phyloP scores from a whole-genome alignment of 2,797 vertebrate genomes.

The Enoplosus armatus region DNA sequence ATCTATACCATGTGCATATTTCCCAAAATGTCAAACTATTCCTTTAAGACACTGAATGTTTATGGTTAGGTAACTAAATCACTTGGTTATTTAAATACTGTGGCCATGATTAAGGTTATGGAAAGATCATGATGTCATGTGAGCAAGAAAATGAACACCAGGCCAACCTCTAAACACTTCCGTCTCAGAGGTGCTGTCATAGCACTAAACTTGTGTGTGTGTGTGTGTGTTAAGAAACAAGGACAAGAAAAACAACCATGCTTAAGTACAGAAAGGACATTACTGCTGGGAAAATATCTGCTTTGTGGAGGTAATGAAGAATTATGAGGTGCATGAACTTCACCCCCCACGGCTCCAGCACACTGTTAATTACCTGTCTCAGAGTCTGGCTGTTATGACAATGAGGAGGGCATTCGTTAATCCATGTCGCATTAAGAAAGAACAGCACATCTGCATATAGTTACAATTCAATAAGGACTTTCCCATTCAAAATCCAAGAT shows the following conservation, averaged over 20 bases:
- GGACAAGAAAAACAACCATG: not conserved
- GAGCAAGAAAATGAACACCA: not conserved
- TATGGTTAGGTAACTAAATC: not conserved
- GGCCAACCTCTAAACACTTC: not conserved
- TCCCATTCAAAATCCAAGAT: slow-evolving; percentile 8
- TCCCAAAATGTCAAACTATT: not conserved
- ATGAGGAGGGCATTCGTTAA: slow-evolving; percentile 49
- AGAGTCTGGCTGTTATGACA: slow-evolving; percentile 47
- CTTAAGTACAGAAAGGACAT: slow-evolving; percentile 25
- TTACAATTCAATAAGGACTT: slow-evolving; percentile 13
- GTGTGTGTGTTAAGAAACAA: not conserved
- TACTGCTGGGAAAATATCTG: slow-evolving; percentile 65
- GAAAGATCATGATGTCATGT: not conserved
- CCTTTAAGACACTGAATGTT: not conserved
- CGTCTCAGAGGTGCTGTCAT: not conserved
- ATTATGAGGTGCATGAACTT: slow-evolving; percentile 69
- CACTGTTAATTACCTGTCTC: slow-evolving; percentile 75
- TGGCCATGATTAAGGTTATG: not conserved
- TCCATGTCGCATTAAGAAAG: slow-evolving; percentile 33
- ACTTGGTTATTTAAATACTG: not conserved
- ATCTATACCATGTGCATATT: not conserved
- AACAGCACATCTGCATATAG: slow-evolving; percentile 20
- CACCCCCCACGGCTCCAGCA: slow-evolving; percentile 47
- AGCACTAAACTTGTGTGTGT: not conserved
- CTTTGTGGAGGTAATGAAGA: slow-evolving; percentile 78